Base-by-base conservation (phyloP, 1,140 invertebrate genomes). In the Euglossa dilemma region DNA sequence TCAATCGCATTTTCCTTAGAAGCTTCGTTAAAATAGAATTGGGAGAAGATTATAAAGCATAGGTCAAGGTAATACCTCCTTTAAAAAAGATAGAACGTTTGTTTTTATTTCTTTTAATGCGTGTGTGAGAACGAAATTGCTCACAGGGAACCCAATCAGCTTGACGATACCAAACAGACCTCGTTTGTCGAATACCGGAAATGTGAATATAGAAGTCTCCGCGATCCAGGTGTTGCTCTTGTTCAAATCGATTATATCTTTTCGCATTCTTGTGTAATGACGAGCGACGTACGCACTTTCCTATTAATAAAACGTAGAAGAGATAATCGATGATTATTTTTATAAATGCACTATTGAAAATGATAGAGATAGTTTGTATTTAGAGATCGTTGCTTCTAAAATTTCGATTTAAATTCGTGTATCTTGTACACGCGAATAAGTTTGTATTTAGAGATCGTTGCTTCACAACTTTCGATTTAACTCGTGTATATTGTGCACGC, bases 201-300 rank as follows among this genome's bases (percentile, higher is more conserved):
- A n/a, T 47, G 54, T 63, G 20, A 47, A 47, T 66, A 45, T 78
- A 70, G 28, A 59, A 67, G 57, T 89, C 88, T 67, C 86, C 80
- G n/a, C 82, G 74, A 45, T 87, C 86, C 50, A 87, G 83, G 18
- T 81, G 78, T 50, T 57, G 43, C 52, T 83, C 67, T 16, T 50
- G 1, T 66, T 69, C 23, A 54, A 78, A 43, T 47, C 36, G 47
- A 71, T 86, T 80, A 52, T 76, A 47, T 78, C 66, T 28, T 70
- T 81, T 88, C 18, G 84, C 85, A 87, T 88, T 87, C 82, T 87
- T 66, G 72, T 63, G 16, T 45, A 66, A 8, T 61, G 56, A 12
- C 47, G 28, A n/a, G 36, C 43, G 72, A 59, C 28, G 63, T 36
- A 36, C 72, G 8, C 52, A 28, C 43, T 67, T 81, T 0, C 67